Conservation (phyloP, 2,113 vertebrate species). For the Platichthys flesus region DNA sequence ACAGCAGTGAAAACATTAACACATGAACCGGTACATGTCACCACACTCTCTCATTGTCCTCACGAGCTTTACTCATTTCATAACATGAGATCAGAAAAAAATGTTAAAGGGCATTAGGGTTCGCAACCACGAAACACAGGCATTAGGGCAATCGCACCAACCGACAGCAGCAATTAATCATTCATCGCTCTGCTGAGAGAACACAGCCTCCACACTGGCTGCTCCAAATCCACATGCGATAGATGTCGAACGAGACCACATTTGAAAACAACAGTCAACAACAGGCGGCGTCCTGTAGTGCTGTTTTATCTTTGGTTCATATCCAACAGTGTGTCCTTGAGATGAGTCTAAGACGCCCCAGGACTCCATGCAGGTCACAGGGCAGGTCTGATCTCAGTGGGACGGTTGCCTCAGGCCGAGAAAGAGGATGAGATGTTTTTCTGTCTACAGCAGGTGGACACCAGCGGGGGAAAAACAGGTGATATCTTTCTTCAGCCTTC, state of each 20-base stretch:
- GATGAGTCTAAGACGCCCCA: conserved; percentile 41
- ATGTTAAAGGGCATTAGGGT: conserved; percentile 41
- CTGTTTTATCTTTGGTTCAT: conserved; percentile 24
- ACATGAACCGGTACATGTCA: conserved; percentile 30
- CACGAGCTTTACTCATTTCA: conserved; percentile 7
- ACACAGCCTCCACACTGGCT: conserved; percentile 31
- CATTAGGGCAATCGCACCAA: conserved; percentile 50
- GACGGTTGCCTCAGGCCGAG: conserved; percentile 53
- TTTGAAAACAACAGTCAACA: conserved; percentile 33
- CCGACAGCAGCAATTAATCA: conserved; percentile 60
- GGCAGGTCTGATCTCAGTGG: conserved; percentile 61
- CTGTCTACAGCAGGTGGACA: conserved; percentile 81
- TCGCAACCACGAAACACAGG: conserved; percentile 57
- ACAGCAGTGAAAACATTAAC: conserved; percentile 27
- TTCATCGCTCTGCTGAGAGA: conserved; percentile 56
- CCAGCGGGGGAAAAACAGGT: conserved; percentile 74
- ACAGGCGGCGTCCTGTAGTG: conserved; percentile 34
- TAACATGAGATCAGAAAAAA: conserved; percentile 42
- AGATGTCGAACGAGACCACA: conserved; percentile 33
- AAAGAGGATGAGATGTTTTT: conserved; percentile 74
- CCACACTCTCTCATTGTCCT: conserved; percentile 21
- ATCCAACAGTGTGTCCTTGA: conserved; percentile 62
- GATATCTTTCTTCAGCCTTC: conserved; percentile 36
- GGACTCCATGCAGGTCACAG: conserved; percentile 55
- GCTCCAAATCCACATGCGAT: conserved; percentile 44